phyloP scores from a whole-genome alignment of 2,113 vertebrate genomes.

The Corynorhinus townsendii region DNA sequence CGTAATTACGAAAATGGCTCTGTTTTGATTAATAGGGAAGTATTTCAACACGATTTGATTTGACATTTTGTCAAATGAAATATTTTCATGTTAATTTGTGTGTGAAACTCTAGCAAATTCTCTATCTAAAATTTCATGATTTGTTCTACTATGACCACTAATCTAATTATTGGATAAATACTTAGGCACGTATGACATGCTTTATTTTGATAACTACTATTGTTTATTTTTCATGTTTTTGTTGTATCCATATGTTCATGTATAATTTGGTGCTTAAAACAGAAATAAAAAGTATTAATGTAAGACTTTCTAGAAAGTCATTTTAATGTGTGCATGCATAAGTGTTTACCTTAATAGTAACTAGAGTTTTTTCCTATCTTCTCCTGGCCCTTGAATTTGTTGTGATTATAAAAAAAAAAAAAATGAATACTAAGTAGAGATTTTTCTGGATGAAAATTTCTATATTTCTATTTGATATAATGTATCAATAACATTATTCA shows the following conservation, averaged over 20 bases:
- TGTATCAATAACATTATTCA: neutral
- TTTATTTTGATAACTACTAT: constrained; percentile 50
- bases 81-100: constrained; percentile 36
- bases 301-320: constrained; percentile 4
- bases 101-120: constrained; percentile 38
- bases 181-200: neutral
- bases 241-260: neutral
- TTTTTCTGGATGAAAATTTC: neutral
- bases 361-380: neutral
- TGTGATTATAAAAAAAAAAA: neutral
- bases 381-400: neutral
- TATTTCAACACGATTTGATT: neutral
- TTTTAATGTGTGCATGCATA: neutral
- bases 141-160: constrained; percentile 35
- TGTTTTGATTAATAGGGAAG: constrained; percentile 13
- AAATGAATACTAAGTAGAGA: neutral
- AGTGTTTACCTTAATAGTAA: neutral
- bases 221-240: constrained; percentile 43
- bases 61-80: constrained; percentile 27
- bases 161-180: constrained; percentile 40
- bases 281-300: neutral
- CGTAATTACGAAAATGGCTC: neutral
- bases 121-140: constrained; percentile 6
- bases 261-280: neutral
- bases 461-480: neutral